Evolutionary conservation across 2,113 vertebrate species (phyloP).

Genomic region (Passerina amoena): DNA sequence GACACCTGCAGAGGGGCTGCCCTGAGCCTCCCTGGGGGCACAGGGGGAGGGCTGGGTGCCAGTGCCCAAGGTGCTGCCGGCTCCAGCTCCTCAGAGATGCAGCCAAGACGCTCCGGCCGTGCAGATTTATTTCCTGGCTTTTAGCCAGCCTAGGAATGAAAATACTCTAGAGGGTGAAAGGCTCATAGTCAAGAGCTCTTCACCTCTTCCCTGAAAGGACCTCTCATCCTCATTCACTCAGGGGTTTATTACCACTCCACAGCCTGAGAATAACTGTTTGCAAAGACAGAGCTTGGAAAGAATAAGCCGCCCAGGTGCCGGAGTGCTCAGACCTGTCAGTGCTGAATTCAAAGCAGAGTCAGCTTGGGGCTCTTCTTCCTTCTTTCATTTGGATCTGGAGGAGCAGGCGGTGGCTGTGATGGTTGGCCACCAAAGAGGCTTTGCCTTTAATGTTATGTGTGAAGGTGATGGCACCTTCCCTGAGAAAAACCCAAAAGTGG

Average conservation of each 20-base stretch:
- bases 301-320: neutral
- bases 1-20: neutral
- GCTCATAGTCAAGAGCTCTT: constrained; percentile 67
- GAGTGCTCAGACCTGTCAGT: neutral
- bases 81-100: neutral
- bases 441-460: fast-evolving
- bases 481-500: neutral
- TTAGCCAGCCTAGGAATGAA: constrained; percentile 58
- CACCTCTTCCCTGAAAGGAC: constrained; percentile 67
- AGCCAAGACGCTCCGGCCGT: neutral
- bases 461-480: neutral
- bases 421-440: neutral
- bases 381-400: neutral
- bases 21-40: neutral
- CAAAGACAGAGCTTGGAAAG: constrained; percentile 22
- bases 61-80: neutral
- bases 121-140: constrained; percentile 67
- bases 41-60: neutral
- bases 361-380: neutral
- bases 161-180: constrained; percentile 69
- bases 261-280: constrained; percentile 54
- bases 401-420: neutral
- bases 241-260: constrained; percentile 66
- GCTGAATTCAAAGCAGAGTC: neutral
- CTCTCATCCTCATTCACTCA: constrained; percentile 64